A percentile compares a stretch with the other conserved stretches of the same genome.
These are phyloP conservation scores for Cygnus olor DNA, from an alignment of 2,797 vertebrate species.

Conservation along the genomic window DNA sequence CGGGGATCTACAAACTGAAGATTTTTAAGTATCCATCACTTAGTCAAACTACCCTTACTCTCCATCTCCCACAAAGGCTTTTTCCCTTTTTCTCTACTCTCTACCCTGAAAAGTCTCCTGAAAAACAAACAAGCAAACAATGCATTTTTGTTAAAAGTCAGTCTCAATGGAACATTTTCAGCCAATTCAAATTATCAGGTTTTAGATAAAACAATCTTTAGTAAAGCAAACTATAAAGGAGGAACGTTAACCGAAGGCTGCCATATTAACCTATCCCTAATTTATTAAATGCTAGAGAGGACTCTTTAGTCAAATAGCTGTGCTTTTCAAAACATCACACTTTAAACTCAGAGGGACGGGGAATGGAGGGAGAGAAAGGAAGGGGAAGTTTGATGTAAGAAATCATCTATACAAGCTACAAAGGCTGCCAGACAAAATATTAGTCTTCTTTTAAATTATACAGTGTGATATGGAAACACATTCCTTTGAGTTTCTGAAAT, in stretches of 20 bases:
- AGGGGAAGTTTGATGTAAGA: constrained; percentile 13
- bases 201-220: background rate
- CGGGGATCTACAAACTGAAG: background rate
- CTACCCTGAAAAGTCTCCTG: background rate
- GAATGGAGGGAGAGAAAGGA: background rate
- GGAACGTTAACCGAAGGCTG: background rate
- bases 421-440: constrained; percentile 55
- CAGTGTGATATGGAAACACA: constrained; percentile 1
- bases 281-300: constrained; percentile 24
- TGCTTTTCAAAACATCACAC: constrained; percentile 35
- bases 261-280: background rate
- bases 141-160: background rate
- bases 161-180: background rate
- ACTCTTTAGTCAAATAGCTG: background rate
- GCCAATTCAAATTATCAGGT: fast-evolving
- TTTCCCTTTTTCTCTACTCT: background rate
- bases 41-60: background rate
- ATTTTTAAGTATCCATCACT: background rate
- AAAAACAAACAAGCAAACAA: background rate
- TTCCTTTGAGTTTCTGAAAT: constrained; percentile 42
- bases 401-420: constrained; percentile 41
- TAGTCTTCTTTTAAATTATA: constrained; percentile 57
- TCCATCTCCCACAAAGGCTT: background rate
- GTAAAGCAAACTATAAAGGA: background rate
- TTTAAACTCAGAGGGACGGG: background rate